Evolutionary conservation across 1,140 invertebrate genomes (phyloP).

Genomic region (Ephestia elutella): DNA sequence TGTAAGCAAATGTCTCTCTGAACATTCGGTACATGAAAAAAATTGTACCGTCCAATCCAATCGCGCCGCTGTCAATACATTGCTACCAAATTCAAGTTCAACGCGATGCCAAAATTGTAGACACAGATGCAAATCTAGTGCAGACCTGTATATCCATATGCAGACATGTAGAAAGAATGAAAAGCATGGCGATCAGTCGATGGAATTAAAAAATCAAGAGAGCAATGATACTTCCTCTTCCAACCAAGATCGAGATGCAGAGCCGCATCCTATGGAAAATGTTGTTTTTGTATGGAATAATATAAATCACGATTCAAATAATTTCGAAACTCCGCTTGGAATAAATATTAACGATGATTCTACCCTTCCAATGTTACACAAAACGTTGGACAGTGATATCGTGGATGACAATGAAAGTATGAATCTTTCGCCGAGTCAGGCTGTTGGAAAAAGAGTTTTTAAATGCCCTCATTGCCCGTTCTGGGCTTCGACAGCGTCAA

Average conservation of each 20-base stretch:
- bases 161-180: slow-evolving; percentile 78
- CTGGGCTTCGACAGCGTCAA: slow-evolving; percentile 92
- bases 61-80: slow-evolving; percentile 44
- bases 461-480: slow-evolving; percentile 93
- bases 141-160: slow-evolving; percentile 83
- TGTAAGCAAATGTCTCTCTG: slow-evolving; percentile 88
- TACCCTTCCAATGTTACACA: slow-evolving; percentile 45
- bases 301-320: slow-evolving; percentile 54
- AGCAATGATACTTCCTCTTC: slow-evolving; percentile 39
- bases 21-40: slow-evolving; percentile 83
- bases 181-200: slow-evolving; percentile 31
- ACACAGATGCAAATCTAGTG: slow-evolving; percentile 87
- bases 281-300: slow-evolving; percentile 85
- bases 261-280: slow-evolving; percentile 83
- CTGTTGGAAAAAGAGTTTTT: slow-evolving; percentile 81
- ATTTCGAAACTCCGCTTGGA: slow-evolving; percentile 59
- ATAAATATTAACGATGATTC: slow-evolving; percentile 67
- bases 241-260: slow-evolving; percentile 53
- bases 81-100: slow-evolving; percentile 76
- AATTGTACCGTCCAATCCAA: slow-evolving; percentile 71
- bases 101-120: slow-evolving; percentile 89
- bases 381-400: slow-evolving; percentile 51
- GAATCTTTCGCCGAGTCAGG: slow-evolving; percentile 66
- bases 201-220: slow-evolving; percentile 43
- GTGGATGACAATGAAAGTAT: slow-evolving; percentile 60